Base-by-base conservation (phyloP, 1,140 invertebrate genomes). In the Octopus sinensis region DNA sequence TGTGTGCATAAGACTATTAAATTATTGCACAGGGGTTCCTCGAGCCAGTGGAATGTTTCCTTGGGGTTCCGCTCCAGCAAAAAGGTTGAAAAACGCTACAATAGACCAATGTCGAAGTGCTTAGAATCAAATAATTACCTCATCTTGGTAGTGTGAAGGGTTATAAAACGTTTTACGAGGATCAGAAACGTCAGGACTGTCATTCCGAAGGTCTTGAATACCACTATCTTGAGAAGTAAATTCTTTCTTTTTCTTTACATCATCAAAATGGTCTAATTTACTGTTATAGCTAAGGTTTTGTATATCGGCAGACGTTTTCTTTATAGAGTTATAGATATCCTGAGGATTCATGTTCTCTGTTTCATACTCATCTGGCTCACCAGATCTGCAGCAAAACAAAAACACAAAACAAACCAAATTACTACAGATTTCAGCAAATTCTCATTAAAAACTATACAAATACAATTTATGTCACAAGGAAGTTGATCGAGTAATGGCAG, bases 221-320 rank as follows among this genome's bases (percentile, higher is more conserved):
- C 96, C 96, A 76, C 95, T 96, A 88, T 96, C 96, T 90, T 96
- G 95, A 62, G 95, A 96, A 10, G 95, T 95, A 77, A 95, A 95
- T 81, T 96, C 94, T 87, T 94, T 92, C 86, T 94, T 94, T 86
- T 89, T 91, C 85, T 88, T 88, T 73, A 86, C 85, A 79, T 88
- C 88, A 51, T 90, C 89, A 77, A 68, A 68, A 77, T 83, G 85
- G 81, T 90, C 89, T 56, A 90, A 84, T 83, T 91, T 90, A 83
- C 88, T 91, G 88, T 94, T 94, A 85, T 94, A 95, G 87, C 94
- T 95, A 85, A 96, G 96, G 91, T 95, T 96, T 86, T 96, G 95
- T 89, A 98, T 98, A 92, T 98, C 96, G 30, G 95, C 96, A 4
- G 96, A 96, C 71, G 96, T 98, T 88, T 95, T 94, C 81, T 95